A percentile compares a stretch with the other conserved stretches of the same genome.
Evolutionary conservation across 2,797 vertebrate species (phyloP).

Genomic region (Acanthurus tractus): DNA sequence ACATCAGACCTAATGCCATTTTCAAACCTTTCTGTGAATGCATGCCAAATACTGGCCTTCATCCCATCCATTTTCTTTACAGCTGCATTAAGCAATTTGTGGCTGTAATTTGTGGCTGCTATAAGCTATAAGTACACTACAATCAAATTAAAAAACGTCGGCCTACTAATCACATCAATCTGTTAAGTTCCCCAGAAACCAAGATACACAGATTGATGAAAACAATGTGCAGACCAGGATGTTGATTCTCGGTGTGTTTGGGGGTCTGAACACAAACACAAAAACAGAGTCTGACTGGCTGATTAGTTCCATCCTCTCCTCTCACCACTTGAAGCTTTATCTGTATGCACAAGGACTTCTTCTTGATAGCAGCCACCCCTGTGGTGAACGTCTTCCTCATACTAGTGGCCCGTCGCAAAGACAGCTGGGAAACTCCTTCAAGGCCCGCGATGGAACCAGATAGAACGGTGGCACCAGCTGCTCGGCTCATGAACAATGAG

Average conservation of each 20-base stretch:
- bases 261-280: too few species aligned
- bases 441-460: conserved; percentile 95
- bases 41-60: conserved; percentile 30
- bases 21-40: conserved; percentile 32
- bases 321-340: conserved; percentile 98
- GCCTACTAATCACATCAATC: conserved; percentile 3
- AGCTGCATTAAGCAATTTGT: conserved; percentile 35
- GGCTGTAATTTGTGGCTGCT: neutral
- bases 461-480: conserved; percentile 87
- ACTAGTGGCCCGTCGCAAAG: conserved; percentile 92
- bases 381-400: conserved; percentile 98
- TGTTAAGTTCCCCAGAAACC: neutral
- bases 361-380: conserved; percentile 93
- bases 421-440: conserved; percentile 93
- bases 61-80: conserved; percentile 43
- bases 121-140: conserved; percentile 8
- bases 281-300: too few species aligned
- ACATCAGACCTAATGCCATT: conserved; percentile 44
- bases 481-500: conserved; percentile 90
- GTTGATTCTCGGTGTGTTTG: neutral
- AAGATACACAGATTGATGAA: neutral
- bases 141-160: conserved; percentile 25
- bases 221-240: neutral
- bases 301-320: conserved; percentile 10
- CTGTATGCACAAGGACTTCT: conserved; percentile 96